Base-by-base conservation (phyloP, 1,140 invertebrate genomes). In the Trachelipus rathkii region DNA sequence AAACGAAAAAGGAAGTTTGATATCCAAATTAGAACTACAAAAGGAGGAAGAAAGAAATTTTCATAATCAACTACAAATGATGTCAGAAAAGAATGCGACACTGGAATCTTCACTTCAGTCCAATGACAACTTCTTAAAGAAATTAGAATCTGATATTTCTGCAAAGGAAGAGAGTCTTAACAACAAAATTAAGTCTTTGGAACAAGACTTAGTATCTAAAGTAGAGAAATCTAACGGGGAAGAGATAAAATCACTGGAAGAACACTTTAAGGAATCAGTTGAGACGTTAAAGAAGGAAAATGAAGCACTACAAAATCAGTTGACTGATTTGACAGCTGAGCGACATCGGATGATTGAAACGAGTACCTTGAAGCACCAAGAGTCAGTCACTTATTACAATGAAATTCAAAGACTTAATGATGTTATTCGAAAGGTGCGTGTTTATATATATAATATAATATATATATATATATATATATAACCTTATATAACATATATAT, bases 291-390 rank as follows among this genome's bases (percentile, higher is more conserved):
- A 43, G 15, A 24, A 83, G 44, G 86, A 87, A 72, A 84, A 84
- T 66, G 84, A 86, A 44, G 82, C 83, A 69, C 79, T 87, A 0
- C 76, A 72, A 0, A 84, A 84, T 72, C 84, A 87, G 70, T 33
- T 87, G 4, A 75, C 80, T 23, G 72, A 77, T 0, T 82, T 85
- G 24, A 84, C 85, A 81, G 83, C 72, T 3, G 92, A 94, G 82
- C 89, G 92, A 82, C 89, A 89, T 66, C 89, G 93, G 84, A 85
- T 94, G n/a, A 90, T 93, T 43, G 88, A 88, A 72, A 86, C 91
- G 8, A 85, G 95, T 0, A 91, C 91, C 79, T 86, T 89, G 68
- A 95, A 95, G 86, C 93, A 95, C 79, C 89, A 91, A 74, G 93
- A 95, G 84, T 93, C 89, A 82, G 82, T 93, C 1, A 89, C 90